Evolutionary conservation across 2,797 vertebrate genomes (phyloP).

Genomic region (Melopsittacus undulatus): DNA sequence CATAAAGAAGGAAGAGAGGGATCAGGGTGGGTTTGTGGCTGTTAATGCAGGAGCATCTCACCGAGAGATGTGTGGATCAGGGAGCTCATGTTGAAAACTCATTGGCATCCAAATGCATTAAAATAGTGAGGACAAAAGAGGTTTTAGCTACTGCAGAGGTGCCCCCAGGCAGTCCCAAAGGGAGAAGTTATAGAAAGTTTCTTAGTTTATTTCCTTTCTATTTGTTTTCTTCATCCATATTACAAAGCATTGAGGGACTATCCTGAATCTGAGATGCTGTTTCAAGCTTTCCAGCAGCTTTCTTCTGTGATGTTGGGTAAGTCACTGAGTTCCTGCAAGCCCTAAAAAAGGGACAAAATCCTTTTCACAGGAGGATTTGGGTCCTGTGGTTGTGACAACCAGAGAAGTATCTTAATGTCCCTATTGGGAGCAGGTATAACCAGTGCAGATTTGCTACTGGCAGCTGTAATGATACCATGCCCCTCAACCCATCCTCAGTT

Average conservation of each 20-base stretch:
- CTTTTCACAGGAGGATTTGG: not conserved
- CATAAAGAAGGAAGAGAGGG: not conserved
- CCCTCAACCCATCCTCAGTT: not conserved
- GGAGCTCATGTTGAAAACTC: not conserved
- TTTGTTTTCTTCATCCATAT: not conserved
- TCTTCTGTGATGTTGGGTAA: not conserved
- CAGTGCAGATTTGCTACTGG: not conserved
- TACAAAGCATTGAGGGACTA: not conserved
- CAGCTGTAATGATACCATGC: rapidly evolving
- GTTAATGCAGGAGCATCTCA: rapidly evolving
- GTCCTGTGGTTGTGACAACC: not conserved
- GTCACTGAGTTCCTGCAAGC: not conserved
- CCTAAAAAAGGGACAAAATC: not conserved
- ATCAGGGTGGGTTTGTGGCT: not conserved
- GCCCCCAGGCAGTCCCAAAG: not conserved
- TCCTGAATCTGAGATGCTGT: rapidly evolving
- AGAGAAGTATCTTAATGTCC: not conserved
- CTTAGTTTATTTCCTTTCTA: not conserved
- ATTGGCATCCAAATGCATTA: rapidly evolving
- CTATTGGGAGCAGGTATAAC: not conserved
- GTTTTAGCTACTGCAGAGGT: too few relatives aligned
- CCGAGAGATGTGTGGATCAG: rapidly evolving
- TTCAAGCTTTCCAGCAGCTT: not conserved
- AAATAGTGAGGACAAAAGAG: not conserved
- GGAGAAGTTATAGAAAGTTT: not conserved